Conservation (phyloP, 2,888 invertebrate genomes). For the Papilio elwesi region DNA sequence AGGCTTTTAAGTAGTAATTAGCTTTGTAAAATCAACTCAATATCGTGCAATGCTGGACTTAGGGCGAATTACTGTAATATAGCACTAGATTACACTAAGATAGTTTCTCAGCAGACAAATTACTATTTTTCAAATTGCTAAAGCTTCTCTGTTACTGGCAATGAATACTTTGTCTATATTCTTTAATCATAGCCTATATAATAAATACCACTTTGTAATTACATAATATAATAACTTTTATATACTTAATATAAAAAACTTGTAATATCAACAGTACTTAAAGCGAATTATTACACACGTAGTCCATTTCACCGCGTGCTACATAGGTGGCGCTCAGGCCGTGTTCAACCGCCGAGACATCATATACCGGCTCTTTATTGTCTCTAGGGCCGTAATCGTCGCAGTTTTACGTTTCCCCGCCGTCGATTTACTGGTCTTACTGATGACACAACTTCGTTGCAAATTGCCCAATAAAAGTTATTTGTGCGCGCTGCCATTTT, state of each 20-base stretch:
- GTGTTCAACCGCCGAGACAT: conserved; percentile 63
- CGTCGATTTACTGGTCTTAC: conserved; percentile 70
- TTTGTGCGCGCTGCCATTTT: conserved; percentile 65
- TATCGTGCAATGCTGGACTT: no score
- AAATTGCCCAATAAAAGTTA: conserved; percentile 78
- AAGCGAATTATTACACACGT: neutral
- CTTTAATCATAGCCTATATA: no score
- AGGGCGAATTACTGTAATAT: no score
- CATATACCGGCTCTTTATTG: conserved; percentile 70
- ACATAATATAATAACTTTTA: no score
- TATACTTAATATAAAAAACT: neutral
- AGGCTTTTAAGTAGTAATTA: no score
- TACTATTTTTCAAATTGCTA: no score
- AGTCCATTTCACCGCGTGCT: conserved; percentile 7
- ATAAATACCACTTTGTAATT: no score
- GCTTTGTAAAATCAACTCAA: no score
- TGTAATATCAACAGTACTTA: neutral
- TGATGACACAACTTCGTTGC: conserved; percentile 75
- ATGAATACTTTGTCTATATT: no score
- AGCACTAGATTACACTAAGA: no score
- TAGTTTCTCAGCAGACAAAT: no score
- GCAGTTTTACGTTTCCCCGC: conserved; percentile 67
- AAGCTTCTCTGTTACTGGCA: no score
- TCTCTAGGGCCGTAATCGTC: conserved; percentile 61
- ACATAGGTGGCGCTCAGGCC: conserved; percentile 42